phyloP scores from a whole-genome alignment of 2,797 vertebrate genomes.

The Aulostomus chinensis region DNA sequence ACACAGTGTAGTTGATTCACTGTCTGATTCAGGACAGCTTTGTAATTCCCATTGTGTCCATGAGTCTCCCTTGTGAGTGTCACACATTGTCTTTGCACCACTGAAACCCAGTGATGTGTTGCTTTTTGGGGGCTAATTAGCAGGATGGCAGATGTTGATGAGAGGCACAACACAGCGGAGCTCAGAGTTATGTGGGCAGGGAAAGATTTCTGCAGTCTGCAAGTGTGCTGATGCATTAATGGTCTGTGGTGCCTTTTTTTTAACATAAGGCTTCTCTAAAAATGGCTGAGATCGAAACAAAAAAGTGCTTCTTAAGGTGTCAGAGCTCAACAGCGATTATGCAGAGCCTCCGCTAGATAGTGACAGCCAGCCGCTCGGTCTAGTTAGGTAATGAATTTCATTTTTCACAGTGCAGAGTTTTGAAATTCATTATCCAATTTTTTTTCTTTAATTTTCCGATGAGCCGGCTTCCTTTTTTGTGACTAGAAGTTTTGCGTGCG shows the following conservation, averaged over 20 bases:
- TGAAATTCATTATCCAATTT: constrained; percentile 33
- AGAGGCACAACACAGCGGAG: constrained; percentile 43
- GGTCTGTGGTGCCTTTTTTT: constrained; percentile 16
- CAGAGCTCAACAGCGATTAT: not conserved
- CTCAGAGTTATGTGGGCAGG: constrained; percentile 31
- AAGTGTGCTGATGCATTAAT: constrained; percentile 25
- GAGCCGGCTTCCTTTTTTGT: constrained; percentile 7
- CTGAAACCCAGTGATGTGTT: constrained; percentile 74
- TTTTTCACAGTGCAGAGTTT: constrained; percentile 3
- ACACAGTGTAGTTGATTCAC: constrained; percentile 31
- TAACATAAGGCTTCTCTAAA: constrained; percentile 14
- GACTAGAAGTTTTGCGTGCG: constrained; percentile 37
- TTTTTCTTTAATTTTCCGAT: constrained; percentile 30
- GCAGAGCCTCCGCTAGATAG: constrained; percentile 4
- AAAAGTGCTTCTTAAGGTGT: constrained; percentile 10
- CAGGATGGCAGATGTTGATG: constrained; percentile 73
- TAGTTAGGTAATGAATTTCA: constrained; percentile 44
- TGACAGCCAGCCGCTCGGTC: constrained; percentile 26
- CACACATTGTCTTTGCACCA: constrained; percentile 57
- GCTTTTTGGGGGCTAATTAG: constrained; percentile 76
- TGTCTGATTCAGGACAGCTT: constrained; percentile 45
- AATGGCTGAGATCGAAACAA: no score
- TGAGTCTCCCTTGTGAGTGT: constrained; percentile 44
- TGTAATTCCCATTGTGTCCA: constrained; percentile 61
- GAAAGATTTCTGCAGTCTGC: constrained; percentile 22